Conservation (phyloP, 1,140 invertebrate species). For the Microplitis demolitor region DNA sequence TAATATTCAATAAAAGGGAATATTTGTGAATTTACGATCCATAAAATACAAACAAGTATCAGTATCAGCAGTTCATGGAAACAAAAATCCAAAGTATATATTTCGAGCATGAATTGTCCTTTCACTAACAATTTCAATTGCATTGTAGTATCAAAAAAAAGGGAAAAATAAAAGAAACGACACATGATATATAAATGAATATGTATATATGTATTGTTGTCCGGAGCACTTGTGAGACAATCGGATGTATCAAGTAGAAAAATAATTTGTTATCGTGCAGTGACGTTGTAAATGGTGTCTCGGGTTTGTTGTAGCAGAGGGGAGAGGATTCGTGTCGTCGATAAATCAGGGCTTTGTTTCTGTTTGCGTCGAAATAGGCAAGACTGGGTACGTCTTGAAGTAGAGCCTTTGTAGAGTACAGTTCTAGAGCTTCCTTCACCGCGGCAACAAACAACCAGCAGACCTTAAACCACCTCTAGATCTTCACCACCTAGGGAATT, state of each 20-base stretch:
- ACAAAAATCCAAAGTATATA: too few species aligned
- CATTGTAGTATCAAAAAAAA: too few species aligned
- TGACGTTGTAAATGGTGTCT: neutral
- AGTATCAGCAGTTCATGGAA: too few species aligned
- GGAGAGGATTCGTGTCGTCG: neutral
- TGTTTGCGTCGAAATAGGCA: constrained; percentile 22
- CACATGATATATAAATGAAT: too few species aligned
- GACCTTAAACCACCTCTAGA: neutral
- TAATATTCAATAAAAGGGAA: too few species aligned
- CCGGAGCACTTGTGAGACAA: neutral
- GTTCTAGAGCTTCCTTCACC: neutral
- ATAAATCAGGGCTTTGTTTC: constrained; percentile 34
- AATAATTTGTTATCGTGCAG: neutral
- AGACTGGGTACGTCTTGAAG: constrained; percentile 20
- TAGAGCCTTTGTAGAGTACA: too few species aligned
- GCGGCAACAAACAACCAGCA: neutral
- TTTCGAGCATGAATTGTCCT: too few species aligned
- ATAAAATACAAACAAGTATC: too few species aligned
- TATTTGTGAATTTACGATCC: too few species aligned
- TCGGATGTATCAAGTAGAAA: neutral
- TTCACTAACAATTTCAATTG: too few species aligned
- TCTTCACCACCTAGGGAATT: neutral
- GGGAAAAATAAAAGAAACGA: too few species aligned
- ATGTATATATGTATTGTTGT: too few species aligned
- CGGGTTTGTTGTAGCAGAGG: neutral